Conservation (phyloP, 1,140 invertebrate species). For the Meloidogyne exigua region DNA sequence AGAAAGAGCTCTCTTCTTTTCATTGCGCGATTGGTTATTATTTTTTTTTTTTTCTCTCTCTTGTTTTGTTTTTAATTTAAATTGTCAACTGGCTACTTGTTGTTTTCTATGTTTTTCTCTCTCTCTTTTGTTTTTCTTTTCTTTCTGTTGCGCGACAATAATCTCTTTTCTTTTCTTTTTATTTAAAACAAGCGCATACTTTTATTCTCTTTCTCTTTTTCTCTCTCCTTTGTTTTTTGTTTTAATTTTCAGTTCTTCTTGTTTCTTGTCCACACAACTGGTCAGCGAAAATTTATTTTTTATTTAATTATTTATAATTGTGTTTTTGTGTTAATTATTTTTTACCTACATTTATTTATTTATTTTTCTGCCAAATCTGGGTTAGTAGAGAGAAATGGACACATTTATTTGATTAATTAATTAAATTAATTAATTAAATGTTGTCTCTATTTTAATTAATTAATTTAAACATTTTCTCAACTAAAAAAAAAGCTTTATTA, state of each 20-base stretch:
- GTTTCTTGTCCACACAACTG: background rate
- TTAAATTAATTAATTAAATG: too few species aligned
- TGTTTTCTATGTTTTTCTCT: too few species aligned
- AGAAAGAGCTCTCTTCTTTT: background rate
- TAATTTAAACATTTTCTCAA: too few species aligned
- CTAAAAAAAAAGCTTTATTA: too few species aligned
- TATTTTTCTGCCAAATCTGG: too few species aligned
- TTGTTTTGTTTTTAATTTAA: background rate
- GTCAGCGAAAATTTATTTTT: background rate
- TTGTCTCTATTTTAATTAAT: too few species aligned
- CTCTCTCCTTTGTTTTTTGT: background rate
- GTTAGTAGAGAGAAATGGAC: too few species aligned
- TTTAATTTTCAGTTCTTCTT: too few species aligned
- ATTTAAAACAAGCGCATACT: background rate
- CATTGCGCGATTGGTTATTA: background rate
- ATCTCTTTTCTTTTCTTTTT: background rate
- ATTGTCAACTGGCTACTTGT: background rate
- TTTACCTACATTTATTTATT: background rate
- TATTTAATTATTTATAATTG: background rate
- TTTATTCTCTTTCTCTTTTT: background rate
- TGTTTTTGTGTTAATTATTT: background rate
- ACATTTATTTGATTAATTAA: too few species aligned
- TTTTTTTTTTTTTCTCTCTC: too few species aligned
- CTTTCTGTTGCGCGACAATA: background rate
- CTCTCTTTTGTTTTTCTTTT: background rate